These are phyloP conservation scores for Sinocyclocheilus rhinocerous DNA, from an alignment of 2,113 vertebrate genomes.

Conservation along the genomic window DNA sequence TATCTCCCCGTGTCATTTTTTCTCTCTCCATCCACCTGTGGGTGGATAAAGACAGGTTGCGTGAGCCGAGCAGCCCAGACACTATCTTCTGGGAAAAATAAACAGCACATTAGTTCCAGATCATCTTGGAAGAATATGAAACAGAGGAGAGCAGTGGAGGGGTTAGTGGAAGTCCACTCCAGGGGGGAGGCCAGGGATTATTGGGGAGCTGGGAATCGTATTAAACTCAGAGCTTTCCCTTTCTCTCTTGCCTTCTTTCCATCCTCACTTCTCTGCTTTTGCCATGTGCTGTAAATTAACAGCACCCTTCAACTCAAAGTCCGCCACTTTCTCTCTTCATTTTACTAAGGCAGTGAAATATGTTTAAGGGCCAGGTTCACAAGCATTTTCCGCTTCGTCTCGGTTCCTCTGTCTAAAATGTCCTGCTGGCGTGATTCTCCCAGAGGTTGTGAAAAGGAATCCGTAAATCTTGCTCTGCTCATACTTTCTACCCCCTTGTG, in stretches of 20 bases:
- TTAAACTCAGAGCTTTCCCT: conserved; percentile 49
- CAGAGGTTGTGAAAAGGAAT: conserved; percentile 41
- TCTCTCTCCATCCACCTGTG: conserved; percentile 54
- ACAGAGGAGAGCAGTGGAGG: conserved; percentile 51
- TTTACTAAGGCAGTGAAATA: conserved; percentile 60
- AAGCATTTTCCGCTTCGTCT: conserved; percentile 48
- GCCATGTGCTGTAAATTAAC: conserved; percentile 68
- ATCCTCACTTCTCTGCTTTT: conserved; percentile 54
- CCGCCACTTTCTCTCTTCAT: conserved; percentile 49
- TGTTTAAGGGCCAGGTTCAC: conserved; percentile 53
- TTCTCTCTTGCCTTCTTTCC: conserved; percentile 41
- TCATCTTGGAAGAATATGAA: conserved; percentile 70
- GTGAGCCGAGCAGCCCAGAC: conserved; percentile 61
- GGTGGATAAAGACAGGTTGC: conserved; percentile 64
- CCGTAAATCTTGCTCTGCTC: conserved; percentile 46
- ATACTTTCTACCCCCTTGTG: conserved; percentile 49
- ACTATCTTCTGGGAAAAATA: conserved; percentile 67
- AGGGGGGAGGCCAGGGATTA: conserved; percentile 60
- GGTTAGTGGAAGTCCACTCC: conserved; percentile 66
- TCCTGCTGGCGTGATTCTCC: conserved; percentile 49
- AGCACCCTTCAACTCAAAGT: conserved; percentile 45
- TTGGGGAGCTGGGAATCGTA: conserved; percentile 64
- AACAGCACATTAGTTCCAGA: conserved; percentile 74
- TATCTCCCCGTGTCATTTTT: not conserved
- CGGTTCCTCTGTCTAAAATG: conserved; percentile 45